Evolutionary conservation across 2,113 vertebrate genomes (phyloP), one percentile per base, ranked within the genome.

Genomic region (Laticauda laticaudata): DNA sequence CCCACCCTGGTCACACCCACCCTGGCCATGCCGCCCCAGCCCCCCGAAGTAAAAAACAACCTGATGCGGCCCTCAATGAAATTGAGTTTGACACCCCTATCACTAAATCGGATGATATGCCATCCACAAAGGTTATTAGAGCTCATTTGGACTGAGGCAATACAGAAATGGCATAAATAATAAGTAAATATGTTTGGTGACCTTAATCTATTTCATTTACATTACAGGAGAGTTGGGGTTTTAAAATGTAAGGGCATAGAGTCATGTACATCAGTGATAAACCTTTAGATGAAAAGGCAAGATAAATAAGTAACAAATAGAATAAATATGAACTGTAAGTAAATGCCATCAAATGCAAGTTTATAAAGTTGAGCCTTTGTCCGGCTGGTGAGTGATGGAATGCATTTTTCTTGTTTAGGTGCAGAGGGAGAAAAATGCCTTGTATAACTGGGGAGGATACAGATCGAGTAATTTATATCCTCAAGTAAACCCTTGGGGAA

Each of bases 401-500:
- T 34, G 6, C 0, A 91, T 14, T 14, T 48, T 93, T 88, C 45
- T 26, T 29, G 34, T 18, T 86, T 86, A 51, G 39, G 9, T 23
- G 56, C 21, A 57, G 56, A 23, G 21, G 23, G 57, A 0, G 0
- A 9, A 59, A 59, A 59, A 59, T 59, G 21, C 23, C 7, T 24
- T 59, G 21, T 7, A 24, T 24, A 59, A 59, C 57, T 59, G 23
- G 26, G 61, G 26, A 64, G 26, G 61, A 29, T 29, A 29, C 3
- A 29, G 26, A 64, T 29, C 3, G 20, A 75, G 55, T n/a, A 24
- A 3, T 89, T 94, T 92, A 92, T 92, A 91, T 56, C 11, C 20
- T 91, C 45, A 92, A 23, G 61, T 87, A 94, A 94, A 94, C 51
- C 89, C 93, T 26, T 26, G 90, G 56, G 86, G 94, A 57, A 92